Base-by-base conservation (phyloP, 2,888 invertebrate species). In the Lottia scabra region DNA sequence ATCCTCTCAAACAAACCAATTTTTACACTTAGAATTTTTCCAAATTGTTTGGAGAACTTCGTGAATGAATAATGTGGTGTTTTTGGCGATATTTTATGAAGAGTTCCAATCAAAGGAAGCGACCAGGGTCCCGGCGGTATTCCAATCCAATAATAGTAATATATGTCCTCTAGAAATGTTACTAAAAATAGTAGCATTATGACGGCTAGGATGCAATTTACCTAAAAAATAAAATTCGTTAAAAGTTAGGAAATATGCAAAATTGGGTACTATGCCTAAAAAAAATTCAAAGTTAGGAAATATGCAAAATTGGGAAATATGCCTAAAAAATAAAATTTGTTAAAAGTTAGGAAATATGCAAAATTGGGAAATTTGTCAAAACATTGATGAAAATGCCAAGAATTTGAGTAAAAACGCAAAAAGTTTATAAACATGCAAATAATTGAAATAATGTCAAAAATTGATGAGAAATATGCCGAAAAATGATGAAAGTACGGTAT, bases 81-180 rank as follows among this genome's bases (percentile, higher is more conserved):
- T 6, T 43, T 63, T 8, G 74, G 73, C 65, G 69, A 63, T 16
- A 81, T 26, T 27, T 63, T 23, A 48, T 78, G 70, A 26, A 79
- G 38, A 4, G 76, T 75, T 15, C 80, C 80, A 26, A 82, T 75
- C 4, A 82, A 10, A 1, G 82, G 82, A 16, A 81, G 44, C 13
- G 82, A 80, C 16, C 77, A 64, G n/a, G 82, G 82, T 23, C 82
- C 82, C 23, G 78, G 77, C n/a, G 82, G 82, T 10, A 75, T 26
- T 16, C 71, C 48, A 56, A 70, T 38, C 12, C 75, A 46, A 48
- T 78, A 75, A 26, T 75, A 67, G 16, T 74, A 64, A 64, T 76
- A 80, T 23, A 80, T 23, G 67, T 82, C 82, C 12, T 76, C 56
- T 6, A 80, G 16, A 1, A 75, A 27, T 15, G 66, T 48, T 5